These are phyloP conservation scores for Pachyrhynchus sulphureomaculatus DNA, from an alignment of 1,140 invertebrate species.

Conservation along the genomic window DNA sequence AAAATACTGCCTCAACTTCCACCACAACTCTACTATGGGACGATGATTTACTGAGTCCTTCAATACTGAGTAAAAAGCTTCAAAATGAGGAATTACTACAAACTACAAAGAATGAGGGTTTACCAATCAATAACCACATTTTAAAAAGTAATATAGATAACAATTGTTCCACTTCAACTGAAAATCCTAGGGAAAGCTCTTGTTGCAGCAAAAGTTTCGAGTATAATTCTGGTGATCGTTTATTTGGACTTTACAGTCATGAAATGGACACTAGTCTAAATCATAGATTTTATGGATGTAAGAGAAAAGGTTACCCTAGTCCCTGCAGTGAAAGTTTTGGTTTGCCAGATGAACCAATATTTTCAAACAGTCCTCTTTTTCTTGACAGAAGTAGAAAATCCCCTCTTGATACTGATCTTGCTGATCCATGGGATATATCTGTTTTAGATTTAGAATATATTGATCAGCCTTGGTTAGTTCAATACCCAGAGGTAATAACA, in stretches of 20 bases:
- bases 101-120: no score
- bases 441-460: slow-evolving; percentile 11
- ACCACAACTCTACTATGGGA: background rate
- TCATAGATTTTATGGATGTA: slow-evolving; percentile 13
- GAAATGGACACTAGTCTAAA: background rate
- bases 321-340: slow-evolving; percentile 16
- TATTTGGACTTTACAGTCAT: background rate
- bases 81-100: no score
- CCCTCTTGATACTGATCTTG: slow-evolving; percentile 5
- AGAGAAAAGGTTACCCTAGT: background rate
- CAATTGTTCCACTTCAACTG: background rate
- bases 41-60: background rate
- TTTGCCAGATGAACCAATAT: slow-evolving; percentile 23
- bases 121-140: no score
- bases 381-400: background rate
- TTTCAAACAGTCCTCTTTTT: slow-evolving; percentile 3
- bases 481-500: slow-evolving; percentile 15
- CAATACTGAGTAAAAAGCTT: no score
- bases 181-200: background rate
- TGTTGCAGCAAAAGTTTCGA: background rate
- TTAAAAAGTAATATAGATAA: no score
- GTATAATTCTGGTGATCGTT: background rate
- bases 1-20: background rate
- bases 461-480: slow-evolving; percentile 18
- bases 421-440: slow-evolving; percentile 10